Conservation (phyloP, 2,113 vertebrate species). For the Peromyscus maniculatus region DNA sequence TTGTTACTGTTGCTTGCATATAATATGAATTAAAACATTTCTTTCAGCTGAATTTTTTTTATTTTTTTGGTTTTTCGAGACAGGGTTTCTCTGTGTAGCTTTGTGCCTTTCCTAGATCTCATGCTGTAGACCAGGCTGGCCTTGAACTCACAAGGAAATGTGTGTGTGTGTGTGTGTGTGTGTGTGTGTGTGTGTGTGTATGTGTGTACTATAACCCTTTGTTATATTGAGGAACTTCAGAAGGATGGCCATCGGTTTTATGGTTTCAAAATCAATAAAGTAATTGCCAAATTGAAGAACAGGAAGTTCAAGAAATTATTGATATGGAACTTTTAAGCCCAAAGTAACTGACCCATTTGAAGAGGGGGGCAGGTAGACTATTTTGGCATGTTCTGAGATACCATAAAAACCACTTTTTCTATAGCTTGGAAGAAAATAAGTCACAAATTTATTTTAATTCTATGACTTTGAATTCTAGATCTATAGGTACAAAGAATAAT, state of each 20-base stretch:
- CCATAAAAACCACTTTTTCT: rapidly evolving
- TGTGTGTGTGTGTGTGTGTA: no score
- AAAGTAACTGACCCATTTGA: not conserved
- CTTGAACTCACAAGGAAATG: not conserved
- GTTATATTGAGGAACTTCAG: not conserved
- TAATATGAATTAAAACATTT: not conserved
- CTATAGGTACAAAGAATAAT: not conserved
- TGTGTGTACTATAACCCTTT: not conserved
- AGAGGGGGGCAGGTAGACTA: not conserved
- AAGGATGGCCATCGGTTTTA: not conserved
- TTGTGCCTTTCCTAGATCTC: no score
- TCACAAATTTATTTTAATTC: not conserved
- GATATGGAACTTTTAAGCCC: not conserved
- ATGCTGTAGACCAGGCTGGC: no score
- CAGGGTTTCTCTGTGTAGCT: no score
- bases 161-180: not conserved
- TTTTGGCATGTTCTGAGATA: not conserved
- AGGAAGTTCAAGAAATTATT: not conserved
- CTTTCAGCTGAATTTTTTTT: not conserved
- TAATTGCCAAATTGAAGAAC: not conserved
- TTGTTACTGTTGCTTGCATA: not conserved
- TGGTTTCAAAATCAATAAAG: not conserved
- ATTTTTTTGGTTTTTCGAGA: no score
- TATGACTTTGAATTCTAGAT: not conserved
- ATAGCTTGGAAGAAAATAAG: not conserved